A percentile compares a stretch with the other conserved stretches of the same genome.
Conservation (phyloP, 1,140 invertebrate genomes). For the Manduca sexta region DNA sequence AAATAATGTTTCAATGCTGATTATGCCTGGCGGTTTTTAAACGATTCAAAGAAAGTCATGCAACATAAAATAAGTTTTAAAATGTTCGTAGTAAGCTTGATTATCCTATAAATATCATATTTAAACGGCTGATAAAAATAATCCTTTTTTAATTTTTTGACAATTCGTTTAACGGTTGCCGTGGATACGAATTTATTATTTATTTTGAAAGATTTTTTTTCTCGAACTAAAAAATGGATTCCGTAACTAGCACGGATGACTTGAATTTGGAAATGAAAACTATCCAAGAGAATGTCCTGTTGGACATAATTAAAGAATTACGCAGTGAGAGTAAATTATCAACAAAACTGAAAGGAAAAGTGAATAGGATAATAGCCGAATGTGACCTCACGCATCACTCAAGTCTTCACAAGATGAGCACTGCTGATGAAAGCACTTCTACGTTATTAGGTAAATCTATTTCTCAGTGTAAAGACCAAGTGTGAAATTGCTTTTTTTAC, state of each 20-base stretch:
- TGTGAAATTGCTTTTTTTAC: too few relatives aligned
- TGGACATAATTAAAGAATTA: slow-evolving; percentile 54
- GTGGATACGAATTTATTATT: slow-evolving; percentile 8
- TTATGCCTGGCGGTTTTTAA: too few relatives aligned
- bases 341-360: slow-evolving; percentile 44
- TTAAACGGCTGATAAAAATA: too few relatives aligned
- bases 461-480: too few relatives aligned
- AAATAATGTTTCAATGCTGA: too few relatives aligned
- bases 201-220: slow-evolving; percentile 1
- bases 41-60: too few relatives aligned
- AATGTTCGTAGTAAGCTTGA: too few relatives aligned
- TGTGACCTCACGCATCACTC: slow-evolving; percentile 50
- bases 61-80: too few relatives aligned
- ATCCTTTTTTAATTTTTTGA: background rate
- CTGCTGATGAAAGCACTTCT: slow-evolving; percentile 56
- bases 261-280: slow-evolving; percentile 27
- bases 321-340: slow-evolving; percentile 42
- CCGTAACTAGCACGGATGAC: slow-evolving; percentile 32
- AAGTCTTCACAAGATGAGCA: slow-evolving; percentile 55
- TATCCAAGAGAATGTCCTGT: slow-evolving; percentile 43
- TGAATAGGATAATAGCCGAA: slow-evolving; percentile 58
- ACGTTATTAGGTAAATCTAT: slow-evolving; percentile 43
- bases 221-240: slow-evolving; percentile 31
- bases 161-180: slow-evolving; percentile 7
- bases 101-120: too few relatives aligned